Evolutionary conservation across 2,113 vertebrate species (phyloP).

Genomic region (Myrmophylax atrothorax): DNA sequence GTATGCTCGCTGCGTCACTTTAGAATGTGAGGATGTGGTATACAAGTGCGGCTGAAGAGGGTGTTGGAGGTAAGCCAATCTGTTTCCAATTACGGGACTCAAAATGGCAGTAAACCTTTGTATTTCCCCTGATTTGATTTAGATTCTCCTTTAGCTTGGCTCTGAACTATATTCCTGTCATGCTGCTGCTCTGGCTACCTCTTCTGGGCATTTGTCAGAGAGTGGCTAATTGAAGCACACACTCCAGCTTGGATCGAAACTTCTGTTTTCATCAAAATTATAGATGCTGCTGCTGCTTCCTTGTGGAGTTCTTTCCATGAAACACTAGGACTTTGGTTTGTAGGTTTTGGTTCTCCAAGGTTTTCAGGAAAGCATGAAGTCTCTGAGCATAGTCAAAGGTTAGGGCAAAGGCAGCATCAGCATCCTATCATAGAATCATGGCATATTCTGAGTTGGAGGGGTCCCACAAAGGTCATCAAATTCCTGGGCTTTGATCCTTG

Average conservation of each 20-base stretch:
- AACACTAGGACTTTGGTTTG: not conserved
- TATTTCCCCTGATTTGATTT: slow-evolving; percentile 19
- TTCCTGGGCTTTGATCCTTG: not conserved
- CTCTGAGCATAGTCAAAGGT: not conserved
- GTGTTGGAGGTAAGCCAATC: not conserved
- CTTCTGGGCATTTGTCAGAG: not conserved
- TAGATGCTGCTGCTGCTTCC: not conserved
- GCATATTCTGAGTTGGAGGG: not conserved
- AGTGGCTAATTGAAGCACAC: not conserved
- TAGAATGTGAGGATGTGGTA: not conserved
- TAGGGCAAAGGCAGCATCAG: not conserved
- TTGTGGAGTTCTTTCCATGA: not conserved
- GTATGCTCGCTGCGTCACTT: not conserved
- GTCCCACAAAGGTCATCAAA: not conserved
- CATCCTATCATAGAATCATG: not conserved
- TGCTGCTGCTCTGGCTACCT: not conserved
- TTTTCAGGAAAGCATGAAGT: not conserved
- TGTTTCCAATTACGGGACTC: not conserved
- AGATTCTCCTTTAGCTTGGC: slow-evolving; percentile 22
- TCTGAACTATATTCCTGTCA: not conserved
- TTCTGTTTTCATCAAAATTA: not conserved
- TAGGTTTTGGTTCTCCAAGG: not conserved
- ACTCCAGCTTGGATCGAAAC: not conserved
- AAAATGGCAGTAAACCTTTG: slow-evolving; percentile 33
- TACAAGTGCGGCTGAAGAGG: not conserved